Evolutionary conservation across 2,113 vertebrate genomes (phyloP).

Genomic region (Globicephala melas): DNA sequence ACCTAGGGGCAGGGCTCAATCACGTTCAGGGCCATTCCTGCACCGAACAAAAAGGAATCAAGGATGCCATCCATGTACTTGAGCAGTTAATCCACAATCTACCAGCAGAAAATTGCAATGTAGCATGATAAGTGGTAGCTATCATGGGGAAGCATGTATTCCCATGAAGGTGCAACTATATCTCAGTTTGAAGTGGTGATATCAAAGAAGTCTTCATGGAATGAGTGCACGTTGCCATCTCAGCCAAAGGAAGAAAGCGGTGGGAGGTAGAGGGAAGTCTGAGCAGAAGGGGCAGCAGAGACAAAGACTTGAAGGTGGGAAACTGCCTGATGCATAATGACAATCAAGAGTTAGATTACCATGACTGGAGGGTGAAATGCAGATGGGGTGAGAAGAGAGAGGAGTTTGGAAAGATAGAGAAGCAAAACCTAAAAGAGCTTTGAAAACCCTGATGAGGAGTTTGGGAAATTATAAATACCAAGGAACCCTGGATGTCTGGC

Average conservation of each 20-base stretch:
- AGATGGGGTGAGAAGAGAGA: neutral
- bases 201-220: neutral
- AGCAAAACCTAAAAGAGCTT: neutral
- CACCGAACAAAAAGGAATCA: neutral
- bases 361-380: neutral
- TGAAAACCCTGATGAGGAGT: neutral
- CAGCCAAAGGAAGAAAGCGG: neutral
- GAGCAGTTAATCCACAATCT: neutral
- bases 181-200: neutral
- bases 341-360: neutral
- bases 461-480: neutral
- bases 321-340: neutral
- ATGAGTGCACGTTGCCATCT: neutral
- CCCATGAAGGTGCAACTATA: neutral
- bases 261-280: neutral
- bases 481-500: neutral
- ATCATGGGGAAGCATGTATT: neutral
- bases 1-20: neutral
- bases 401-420: neutral
- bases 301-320: neutral
- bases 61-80: neutral
- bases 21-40: neutral
- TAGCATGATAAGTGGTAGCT: too few species aligned
- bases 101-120: neutral
- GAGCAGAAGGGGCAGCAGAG: neutral